A percentile compares a stretch with the other conserved stretches of the same genome.
Conservation (phyloP, 2,797 vertebrate species). For the Poecilia velifera region DNA sequence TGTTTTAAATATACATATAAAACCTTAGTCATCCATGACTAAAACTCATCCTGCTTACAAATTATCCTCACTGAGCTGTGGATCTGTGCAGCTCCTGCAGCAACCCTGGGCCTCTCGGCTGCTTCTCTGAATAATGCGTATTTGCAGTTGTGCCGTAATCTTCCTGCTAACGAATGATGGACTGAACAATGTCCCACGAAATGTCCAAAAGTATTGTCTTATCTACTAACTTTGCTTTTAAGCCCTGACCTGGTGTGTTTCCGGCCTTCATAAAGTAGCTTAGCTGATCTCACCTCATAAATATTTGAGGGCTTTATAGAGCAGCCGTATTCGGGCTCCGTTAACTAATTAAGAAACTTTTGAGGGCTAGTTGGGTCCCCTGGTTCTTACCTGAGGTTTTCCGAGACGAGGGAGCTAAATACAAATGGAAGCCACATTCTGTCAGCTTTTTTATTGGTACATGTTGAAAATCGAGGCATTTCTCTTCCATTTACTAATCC, state of each 20-base stretch:
- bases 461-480: neutral
- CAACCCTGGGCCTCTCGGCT: neutral
- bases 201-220: neutral
- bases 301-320: neutral
- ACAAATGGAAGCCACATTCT: neutral
- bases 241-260: neutral
- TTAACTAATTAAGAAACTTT: neutral
- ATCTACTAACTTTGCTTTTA: neutral
- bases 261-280: neutral
- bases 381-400: neutral
- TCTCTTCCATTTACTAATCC: neutral
- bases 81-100: neutral
- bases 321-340: neutral
- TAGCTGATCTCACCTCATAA: neutral
- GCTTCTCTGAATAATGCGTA: neutral
- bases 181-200: neutral
- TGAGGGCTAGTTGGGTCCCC: neutral
- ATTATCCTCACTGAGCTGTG: neutral
- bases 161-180: neutral
- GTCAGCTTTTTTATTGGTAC: neutral
- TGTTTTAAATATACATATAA: conserved; percentile 3
- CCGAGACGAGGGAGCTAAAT: neutral
- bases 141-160: neutral
- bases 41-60: neutral
- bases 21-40: neutral